These are phyloP conservation scores for Lithobates pipiens DNA, from an alignment of 2,797 vertebrate genomes.

Conservation along the genomic window DNA sequence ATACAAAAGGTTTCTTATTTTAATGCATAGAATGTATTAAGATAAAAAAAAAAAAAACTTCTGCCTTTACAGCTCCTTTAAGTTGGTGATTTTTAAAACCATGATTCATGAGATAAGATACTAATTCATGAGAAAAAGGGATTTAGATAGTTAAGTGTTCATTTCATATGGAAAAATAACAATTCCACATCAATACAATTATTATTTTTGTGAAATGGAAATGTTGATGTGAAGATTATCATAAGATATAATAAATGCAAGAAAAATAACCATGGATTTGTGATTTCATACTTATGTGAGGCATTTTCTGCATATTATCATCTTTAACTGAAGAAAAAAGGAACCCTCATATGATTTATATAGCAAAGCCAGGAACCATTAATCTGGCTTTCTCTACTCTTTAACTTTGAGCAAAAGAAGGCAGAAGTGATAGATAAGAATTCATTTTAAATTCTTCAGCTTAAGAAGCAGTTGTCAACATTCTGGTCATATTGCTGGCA, in stretches of 20 bases:
- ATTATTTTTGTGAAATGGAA: no score
- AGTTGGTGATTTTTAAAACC: no score
- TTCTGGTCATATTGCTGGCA: slow-evolving; percentile 29
- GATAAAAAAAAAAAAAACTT: no score
- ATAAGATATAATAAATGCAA: not conserved
- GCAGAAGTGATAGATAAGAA: slow-evolving; percentile 41
- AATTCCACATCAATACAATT: no score
- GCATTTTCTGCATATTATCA: not conserved
- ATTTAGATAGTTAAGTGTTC: no score
- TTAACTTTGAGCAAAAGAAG: slow-evolving; percentile 44
- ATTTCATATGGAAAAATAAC: no score
- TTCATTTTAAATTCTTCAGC: slow-evolving; percentile 43
- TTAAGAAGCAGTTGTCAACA: slow-evolving; percentile 49
- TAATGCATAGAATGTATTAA: no score
- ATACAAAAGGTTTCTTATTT: no score
- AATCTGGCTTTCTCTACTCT: slow-evolving; percentile 34
- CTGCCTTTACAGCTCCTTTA: no score
- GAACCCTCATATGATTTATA: slow-evolving; percentile 42
- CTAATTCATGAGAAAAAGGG: no score
- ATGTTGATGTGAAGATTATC: not conserved
- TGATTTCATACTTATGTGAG: not conserved
- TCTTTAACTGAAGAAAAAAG: slow-evolving; percentile 3
- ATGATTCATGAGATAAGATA: no score
- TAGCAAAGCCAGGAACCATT: slow-evolving; percentile 34
- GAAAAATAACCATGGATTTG: not conserved